Percentiles rank a stretch among this genome's conserved stretches.
These are phyloP conservation scores for Hippocampus comes DNA, from an alignment of 2,113 vertebrate genomes.

Conservation along the genomic window DNA sequence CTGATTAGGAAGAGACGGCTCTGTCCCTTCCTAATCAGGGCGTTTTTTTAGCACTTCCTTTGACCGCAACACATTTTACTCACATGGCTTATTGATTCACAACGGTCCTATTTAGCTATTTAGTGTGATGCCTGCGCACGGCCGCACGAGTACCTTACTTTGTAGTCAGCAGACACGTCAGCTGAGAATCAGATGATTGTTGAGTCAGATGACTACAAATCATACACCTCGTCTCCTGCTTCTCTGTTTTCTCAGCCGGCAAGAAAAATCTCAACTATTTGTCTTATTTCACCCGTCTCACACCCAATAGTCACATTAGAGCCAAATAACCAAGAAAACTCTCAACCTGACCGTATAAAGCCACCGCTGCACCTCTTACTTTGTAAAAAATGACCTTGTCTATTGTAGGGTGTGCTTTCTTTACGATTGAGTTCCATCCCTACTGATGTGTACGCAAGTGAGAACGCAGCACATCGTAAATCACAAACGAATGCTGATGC, in stretches of 20 bases:
- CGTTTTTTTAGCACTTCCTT: not conserved
- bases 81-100: not conserved
- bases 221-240: constrained; percentile 16
- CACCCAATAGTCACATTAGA: not conserved
- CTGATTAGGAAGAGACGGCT: too few species aligned
- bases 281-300: constrained; percentile 20
- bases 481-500: not conserved
- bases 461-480: not conserved
- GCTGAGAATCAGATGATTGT: constrained; percentile 67
- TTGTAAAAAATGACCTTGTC: not conserved
- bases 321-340: not conserved
- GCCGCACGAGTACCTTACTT: constrained; percentile 26
- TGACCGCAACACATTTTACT: not conserved
- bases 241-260: constrained; percentile 6
- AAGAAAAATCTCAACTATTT: constrained; percentile 17
- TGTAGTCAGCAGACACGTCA: constrained; percentile 60
- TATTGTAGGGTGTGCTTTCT: not conserved
- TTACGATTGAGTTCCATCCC: not conserved
- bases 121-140: constrained; percentile 27
- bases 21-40: too few species aligned
- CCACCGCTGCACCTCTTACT: not conserved
- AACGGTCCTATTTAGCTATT: not conserved
- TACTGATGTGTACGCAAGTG: not conserved
- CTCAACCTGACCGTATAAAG: too few species aligned
- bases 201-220: constrained; percentile 59